Percentiles rank a stretch among this genome's conserved stretches.
Conservation (phyloP, 1,140 invertebrate species). For the Ceratosolen solmsi region DNA sequence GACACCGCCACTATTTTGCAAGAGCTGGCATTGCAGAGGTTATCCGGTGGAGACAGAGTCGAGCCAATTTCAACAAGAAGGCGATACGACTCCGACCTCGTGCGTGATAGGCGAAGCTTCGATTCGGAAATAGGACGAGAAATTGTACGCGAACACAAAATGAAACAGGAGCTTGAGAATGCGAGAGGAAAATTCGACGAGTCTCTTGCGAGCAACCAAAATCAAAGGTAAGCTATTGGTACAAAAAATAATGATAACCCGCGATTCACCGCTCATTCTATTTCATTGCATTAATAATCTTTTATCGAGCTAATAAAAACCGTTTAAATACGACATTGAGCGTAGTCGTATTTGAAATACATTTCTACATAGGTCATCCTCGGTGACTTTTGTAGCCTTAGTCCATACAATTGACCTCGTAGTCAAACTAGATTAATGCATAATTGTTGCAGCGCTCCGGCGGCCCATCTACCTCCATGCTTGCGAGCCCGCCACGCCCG, state of each 20-base stretch:
- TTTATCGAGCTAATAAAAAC: no score
- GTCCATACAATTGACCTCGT: no score
- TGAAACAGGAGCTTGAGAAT: slow-evolving; percentile 73
- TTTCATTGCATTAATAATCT: no score
- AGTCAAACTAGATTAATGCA: no score
- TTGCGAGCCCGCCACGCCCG: slow-evolving; percentile 72
- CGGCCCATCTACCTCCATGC: slow-evolving; percentile 73
- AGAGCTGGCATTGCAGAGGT: slow-evolving; percentile 66
- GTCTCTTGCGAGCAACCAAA: slow-evolving; percentile 36
- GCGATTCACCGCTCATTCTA: no score
- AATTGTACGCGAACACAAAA: slow-evolving; percentile 72
- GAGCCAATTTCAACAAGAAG: slow-evolving; percentile 53
- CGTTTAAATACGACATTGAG: no score
- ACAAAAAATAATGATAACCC: no score
- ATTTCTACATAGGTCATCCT: no score
- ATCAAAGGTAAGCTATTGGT: slow-evolving; percentile 43
- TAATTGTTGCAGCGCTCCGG: slow-evolving; percentile 49
- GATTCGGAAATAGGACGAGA: slow-evolving; percentile 76
- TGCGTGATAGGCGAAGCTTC: slow-evolving; percentile 69
- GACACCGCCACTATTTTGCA: slow-evolving; percentile 69
- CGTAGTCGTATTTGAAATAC: no score
- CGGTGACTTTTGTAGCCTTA: no score
- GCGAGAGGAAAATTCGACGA: slow-evolving; percentile 65
- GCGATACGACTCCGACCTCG: slow-evolving; percentile 60
- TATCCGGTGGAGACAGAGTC: slow-evolving; percentile 61